A percentile compares a stretch with the other conserved stretches of the same genome.
Evolutionary conservation across 2,888 invertebrate species (phyloP).

Genomic region (Morpho deidamia): DNA sequence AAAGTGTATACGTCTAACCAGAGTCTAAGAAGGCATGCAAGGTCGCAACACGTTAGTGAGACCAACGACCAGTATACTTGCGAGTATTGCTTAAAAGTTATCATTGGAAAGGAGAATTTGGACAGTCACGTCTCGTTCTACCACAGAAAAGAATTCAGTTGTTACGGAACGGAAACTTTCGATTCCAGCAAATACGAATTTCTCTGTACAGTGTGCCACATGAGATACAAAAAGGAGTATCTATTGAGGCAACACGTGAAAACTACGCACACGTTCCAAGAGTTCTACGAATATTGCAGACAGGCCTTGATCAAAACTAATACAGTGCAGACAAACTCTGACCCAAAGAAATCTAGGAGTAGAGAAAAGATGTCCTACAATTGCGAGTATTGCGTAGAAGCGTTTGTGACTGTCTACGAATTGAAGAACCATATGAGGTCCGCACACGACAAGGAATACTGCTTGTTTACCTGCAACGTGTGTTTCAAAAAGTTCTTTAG

Average conservation of each 20-base stretch:
- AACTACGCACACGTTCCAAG: constrained; percentile 47
- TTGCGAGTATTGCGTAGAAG: constrained; percentile 50
- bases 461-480: constrained; percentile 52
- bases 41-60: constrained; percentile 34
- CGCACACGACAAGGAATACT: constrained; percentile 48
- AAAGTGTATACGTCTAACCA: constrained; percentile 58
- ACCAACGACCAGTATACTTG: constrained; percentile 32
- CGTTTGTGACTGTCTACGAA: constrained; percentile 43
- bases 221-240: constrained; percentile 39
- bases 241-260: constrained; percentile 50
- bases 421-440: constrained; percentile 52
- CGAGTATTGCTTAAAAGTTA: constrained; percentile 30
- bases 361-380: constrained; percentile 29
- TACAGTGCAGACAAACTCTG: constrained; percentile 7
- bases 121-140: constrained; percentile 31
- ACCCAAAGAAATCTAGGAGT: constrained; percentile 4
- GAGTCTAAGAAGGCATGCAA: constrained; percentile 45
- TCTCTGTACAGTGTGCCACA: constrained; percentile 41
- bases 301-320: constrained; percentile 32
- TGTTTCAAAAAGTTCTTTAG: constrained; percentile 57
- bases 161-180: not conserved
- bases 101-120: constrained; percentile 33
- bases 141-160: constrained; percentile 18
- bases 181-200: constrained; percentile 13
- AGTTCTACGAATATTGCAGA: constrained; percentile 55